A percentile compares a stretch with the other conserved stretches of the same genome.
phyloP scores from a whole-genome alignment of 2,797 vertebrate species.

The Cynodonichthys magdalenae region DNA sequence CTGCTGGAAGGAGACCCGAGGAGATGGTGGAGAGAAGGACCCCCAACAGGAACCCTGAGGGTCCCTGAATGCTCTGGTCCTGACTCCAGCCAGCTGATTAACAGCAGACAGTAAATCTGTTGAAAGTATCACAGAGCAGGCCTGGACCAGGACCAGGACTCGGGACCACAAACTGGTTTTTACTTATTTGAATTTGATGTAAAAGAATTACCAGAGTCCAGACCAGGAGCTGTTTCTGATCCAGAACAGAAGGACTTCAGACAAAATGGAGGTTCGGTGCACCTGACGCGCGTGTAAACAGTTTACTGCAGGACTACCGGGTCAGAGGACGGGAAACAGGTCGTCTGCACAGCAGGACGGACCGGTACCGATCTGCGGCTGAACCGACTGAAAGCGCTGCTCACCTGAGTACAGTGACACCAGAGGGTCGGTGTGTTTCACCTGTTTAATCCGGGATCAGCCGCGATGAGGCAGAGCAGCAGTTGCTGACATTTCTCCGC shows the following conservation, averaged over 20 bases:
- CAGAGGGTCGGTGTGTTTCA: background rate
- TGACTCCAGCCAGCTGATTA: no score
- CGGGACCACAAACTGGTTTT: no score
- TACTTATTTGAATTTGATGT: no score
- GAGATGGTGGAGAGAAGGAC: no score
- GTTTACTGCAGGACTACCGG: background rate
- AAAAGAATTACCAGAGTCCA: background rate
- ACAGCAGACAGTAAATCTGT: no score
- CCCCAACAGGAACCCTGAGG: no score
- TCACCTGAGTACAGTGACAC: background rate
- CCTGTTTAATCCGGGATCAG: conserved; percentile 62
- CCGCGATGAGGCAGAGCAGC: conserved; percentile 50
- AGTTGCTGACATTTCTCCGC: conserved; percentile 60
- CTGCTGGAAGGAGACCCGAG: no score
- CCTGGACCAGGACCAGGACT: no score
- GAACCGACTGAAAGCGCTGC: background rate
- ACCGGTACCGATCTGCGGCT: background rate
- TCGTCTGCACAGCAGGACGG: background rate
- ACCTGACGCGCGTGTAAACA: conserved; percentile 1
- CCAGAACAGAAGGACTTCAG: background rate
- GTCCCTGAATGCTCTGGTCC: no score
- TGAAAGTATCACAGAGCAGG: no score
- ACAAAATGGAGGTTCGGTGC: background rate
- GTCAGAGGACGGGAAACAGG: background rate
- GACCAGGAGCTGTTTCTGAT: background rate